Base-by-base conservation (phyloP, 2,113 vertebrate species). In the Camelus dromedarius region DNA sequence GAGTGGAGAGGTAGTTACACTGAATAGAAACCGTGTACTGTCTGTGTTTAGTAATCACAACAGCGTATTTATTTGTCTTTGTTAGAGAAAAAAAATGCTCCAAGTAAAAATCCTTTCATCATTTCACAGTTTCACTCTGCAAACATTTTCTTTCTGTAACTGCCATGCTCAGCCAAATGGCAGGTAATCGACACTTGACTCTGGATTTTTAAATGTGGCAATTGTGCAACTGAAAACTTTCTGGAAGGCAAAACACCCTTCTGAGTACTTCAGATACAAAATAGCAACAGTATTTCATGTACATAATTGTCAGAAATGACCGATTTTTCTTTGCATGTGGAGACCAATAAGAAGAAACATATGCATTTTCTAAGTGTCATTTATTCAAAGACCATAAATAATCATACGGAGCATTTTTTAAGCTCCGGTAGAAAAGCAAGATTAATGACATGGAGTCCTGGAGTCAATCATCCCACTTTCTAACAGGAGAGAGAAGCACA, bases 41-140 rank as follows among this genome's bases (percentile, higher is more conserved):
- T 9, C 46, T 93, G 8, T 28, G 83, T 81, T 96, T 97, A 32
- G 85, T 93, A 26, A 86, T 26, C 20, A 96, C 19, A 89, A 89
- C 85, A 96, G 70, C 20, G 11, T n/a, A 46, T 89, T 97, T 93
- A 84, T 1, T 18, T 84, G 81, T 75, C 83, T 13, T 90, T 94
- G 62, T 50, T 67, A 86, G 4, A 32, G 64, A 35, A 94, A 79
- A 89, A 91, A 50, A 54, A 2, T 35, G 42, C 26, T 83, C 32
- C 89, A 90, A 83, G 50, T 85, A 9, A 90, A 69, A 89, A 67
- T 81, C 46, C 8, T 81, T 97, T 96, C 28, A 82, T 85, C n/a
- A 87, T 93, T 72, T 30, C 4, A 52, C 80, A 89, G 18, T 97
- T 95, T 88, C 42, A 64, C 28, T 10, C 16, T 50, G 13, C 35